phyloP scores from a whole-genome alignment of 2,888 invertebrate species.

The Ophioninae sp. region DNA sequence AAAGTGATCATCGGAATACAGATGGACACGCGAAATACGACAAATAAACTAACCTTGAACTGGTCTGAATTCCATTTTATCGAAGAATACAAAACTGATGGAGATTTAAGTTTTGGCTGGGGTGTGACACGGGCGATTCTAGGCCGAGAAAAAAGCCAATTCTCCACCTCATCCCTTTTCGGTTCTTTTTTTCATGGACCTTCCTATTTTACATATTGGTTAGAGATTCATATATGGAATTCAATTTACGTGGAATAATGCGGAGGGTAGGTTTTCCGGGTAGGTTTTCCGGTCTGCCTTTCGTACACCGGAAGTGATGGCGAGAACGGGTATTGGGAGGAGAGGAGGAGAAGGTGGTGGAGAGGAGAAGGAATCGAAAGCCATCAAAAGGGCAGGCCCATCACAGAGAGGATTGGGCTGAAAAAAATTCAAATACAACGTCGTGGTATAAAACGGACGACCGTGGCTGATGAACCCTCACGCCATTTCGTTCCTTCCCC shows the following conservation, averaged over 20 bases:
- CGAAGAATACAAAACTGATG: conserved; percentile 22
- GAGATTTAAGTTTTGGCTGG: conserved; percentile 35
- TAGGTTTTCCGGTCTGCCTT: no score
- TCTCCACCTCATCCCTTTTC: conserved; percentile 12
- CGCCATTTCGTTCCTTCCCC: background rate
- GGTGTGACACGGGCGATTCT: conserved; percentile 2
- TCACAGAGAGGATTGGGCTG: background rate
- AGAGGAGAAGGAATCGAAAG: background rate
- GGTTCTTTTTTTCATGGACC: conserved; percentile 25
- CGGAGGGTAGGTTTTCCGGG: conserved; percentile 19
- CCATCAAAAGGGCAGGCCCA: conserved; percentile 12
- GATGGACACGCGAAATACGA: conserved; percentile 2
- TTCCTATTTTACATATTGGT: conserved; percentile 57
- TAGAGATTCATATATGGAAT: conserved; percentile 62
- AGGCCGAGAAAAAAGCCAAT: conserved; percentile 1
- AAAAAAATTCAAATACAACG: conserved; percentile 14
- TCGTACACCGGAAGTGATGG: conserved; percentile 1
- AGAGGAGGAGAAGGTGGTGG: conserved; percentile 1
- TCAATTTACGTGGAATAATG: conserved; percentile 62
- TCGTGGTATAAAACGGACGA: background rate
- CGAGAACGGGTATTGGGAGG: background rate
- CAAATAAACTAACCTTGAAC: conserved; percentile 23
- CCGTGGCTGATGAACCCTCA: background rate
- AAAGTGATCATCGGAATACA: background rate
- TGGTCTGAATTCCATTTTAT: conserved; percentile 24